phyloP scores from a whole-genome alignment of 2,888 invertebrate species.

The Creontiades dilutus region DNA sequence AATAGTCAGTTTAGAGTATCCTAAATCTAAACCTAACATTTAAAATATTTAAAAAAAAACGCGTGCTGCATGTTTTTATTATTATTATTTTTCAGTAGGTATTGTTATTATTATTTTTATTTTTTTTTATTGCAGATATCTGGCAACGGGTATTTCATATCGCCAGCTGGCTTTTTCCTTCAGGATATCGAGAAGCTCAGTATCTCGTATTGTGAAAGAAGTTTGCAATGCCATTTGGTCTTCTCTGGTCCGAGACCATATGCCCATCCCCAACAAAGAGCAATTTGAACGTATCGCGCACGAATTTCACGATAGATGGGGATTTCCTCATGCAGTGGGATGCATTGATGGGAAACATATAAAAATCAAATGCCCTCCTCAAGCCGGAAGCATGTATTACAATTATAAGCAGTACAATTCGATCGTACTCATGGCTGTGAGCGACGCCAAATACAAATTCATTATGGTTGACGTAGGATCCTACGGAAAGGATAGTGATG shows the following conservation, averaged over 20 bases:
- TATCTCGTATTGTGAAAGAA: not conserved
- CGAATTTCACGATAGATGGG: not conserved
- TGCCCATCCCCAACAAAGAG: conserved; percentile 7
- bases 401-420: conserved; percentile 36
- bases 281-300: not conserved
- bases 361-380: not conserved
- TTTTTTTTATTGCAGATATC: not conserved
- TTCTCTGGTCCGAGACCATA: not conserved
- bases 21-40: too few species aligned
- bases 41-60: too few species aligned
- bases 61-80: too few species aligned
- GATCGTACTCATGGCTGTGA: conserved; percentile 40
- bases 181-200: conserved; percentile 44
- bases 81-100: too few species aligned
- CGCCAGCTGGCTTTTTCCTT: conserved; percentile 46
- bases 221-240: conserved; percentile 28
- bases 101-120: too few species aligned
- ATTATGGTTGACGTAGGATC: conserved; percentile 8
- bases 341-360: conserved; percentile 45
- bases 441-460: conserved; percentile 41
- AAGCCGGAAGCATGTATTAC: conserved; percentile 17
- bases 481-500: conserved; percentile 51
- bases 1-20: too few species aligned
- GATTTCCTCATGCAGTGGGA: conserved; percentile 23
- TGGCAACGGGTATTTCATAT: conserved; percentile 33